Percentiles rank a stretch among this genome's conserved stretches.
Evolutionary conservation across 2,113 vertebrate species (phyloP).

Genomic region (Petrocephalus zakoni): DNA sequence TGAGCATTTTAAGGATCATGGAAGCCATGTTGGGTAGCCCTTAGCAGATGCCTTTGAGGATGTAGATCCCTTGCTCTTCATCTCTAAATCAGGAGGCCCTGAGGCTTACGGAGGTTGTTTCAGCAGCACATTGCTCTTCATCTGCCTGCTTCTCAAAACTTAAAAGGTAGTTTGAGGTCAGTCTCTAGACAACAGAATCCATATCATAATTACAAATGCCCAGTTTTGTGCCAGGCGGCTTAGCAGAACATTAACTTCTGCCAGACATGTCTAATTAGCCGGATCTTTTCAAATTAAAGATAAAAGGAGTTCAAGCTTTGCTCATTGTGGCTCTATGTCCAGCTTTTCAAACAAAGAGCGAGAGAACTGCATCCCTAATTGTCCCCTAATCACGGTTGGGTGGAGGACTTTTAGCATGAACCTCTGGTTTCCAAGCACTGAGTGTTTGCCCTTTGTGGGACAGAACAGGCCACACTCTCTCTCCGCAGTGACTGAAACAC

Average conservation of each 20-base stretch:
- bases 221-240: constrained; percentile 12
- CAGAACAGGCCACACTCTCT: background rate
- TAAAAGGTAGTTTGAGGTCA: constrained; percentile 21
- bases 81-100: background rate
- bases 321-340: background rate
- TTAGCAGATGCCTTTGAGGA: background rate
- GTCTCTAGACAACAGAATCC: background rate
- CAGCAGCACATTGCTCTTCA: background rate
- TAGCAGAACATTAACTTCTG: constrained; percentile 7
- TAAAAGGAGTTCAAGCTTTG: background rate
- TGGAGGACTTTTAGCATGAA: background rate
- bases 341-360: background rate
- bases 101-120: background rate
- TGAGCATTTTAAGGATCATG: background rate
- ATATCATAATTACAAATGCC: constrained; percentile 7
- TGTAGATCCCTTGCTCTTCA: background rate
- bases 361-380: background rate
- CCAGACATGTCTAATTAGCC: constrained; percentile 13
- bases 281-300: constrained; percentile 6
- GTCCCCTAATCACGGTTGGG: background rate
- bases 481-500: background rate
- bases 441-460: background rate
- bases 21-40: background rate
- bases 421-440: background rate
- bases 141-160: background rate